Conservation (phyloP, 2,797 vertebrate genomes). For the Scleropages formosus region DNA sequence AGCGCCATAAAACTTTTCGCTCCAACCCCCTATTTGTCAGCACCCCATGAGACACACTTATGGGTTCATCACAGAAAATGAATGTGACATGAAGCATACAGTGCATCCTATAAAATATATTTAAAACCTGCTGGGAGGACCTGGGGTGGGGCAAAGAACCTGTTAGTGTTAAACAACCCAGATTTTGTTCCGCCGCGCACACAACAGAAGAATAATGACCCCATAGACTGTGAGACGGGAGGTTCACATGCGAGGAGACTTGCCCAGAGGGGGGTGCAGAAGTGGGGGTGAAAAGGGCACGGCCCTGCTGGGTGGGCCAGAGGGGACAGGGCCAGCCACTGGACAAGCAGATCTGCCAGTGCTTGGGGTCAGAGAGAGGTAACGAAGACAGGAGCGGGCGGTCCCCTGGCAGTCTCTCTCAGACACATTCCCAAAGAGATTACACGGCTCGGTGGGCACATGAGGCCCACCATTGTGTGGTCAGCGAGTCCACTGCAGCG, state of each 20-base stretch:
- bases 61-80: not conserved
- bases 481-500: constrained; percentile 47
- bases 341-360: constrained; percentile 2
- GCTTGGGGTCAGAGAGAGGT: constrained; percentile 12
- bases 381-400: not conserved
- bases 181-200: not conserved
- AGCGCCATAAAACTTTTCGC: not conserved
- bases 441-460: constrained; percentile 38
- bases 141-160: not conserved
- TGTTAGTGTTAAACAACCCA: not conserved
- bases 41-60: not conserved
- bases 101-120: not conserved
- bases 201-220: not conserved
- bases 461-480: constrained; percentile 30
- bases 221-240: not conserved
- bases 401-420: constrained; percentile 51
- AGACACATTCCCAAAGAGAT: constrained; percentile 34
- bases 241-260: not conserved
- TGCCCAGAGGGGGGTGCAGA: constrained; percentile 1
- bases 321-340: not conserved
- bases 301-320: not conserved
- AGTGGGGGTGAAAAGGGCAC: constrained; percentile 9
- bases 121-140: not conserved
- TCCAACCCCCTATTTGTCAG: constrained; percentile 1
- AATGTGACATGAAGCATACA: not conserved